Evolutionary conservation across 2,113 vertebrate genomes (phyloP).

Genomic region (Heptranchias perlo): DNA sequence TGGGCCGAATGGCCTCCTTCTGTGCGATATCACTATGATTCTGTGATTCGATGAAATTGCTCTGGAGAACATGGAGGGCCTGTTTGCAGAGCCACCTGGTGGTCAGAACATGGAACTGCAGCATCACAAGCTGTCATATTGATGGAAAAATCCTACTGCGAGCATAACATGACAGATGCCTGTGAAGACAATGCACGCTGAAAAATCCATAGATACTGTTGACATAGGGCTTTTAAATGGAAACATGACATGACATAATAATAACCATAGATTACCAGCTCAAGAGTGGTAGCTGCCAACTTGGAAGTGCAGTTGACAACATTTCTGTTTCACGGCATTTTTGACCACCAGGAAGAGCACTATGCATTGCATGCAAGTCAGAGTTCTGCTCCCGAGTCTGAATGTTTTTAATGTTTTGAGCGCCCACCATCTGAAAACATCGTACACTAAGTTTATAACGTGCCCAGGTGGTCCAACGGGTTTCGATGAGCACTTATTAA

Average conservation of each 20-base stretch:
- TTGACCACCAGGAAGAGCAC: not conserved
- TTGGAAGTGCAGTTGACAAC: not conserved
- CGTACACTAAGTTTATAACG: not conserved
- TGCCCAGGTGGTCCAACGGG: not conserved
- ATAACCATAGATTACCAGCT: not conserved
- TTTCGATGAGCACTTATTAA: not conserved
- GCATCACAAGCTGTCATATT: not conserved
- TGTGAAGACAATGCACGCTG: not conserved
- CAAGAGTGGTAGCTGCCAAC: not conserved
- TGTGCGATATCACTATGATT: no score
- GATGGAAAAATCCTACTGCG: not conserved
- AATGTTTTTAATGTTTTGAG: not conserved
- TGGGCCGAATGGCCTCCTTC: no score
- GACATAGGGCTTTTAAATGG: not conserved
- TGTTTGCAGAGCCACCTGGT: not conserved
- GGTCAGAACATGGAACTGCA: not conserved
- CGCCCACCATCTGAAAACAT: not conserved
- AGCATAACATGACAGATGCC: not conserved
- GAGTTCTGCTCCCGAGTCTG: not conserved
- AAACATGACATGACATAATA: not conserved
- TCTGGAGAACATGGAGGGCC: not conserved
- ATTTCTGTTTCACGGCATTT: not conserved
- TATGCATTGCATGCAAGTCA: not conserved
- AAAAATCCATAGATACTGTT: not conserved
- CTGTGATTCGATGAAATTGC: no score